Conservation (phyloP, 2,888 invertebrate genomes). For the Adelphocoris suturalis region DNA sequence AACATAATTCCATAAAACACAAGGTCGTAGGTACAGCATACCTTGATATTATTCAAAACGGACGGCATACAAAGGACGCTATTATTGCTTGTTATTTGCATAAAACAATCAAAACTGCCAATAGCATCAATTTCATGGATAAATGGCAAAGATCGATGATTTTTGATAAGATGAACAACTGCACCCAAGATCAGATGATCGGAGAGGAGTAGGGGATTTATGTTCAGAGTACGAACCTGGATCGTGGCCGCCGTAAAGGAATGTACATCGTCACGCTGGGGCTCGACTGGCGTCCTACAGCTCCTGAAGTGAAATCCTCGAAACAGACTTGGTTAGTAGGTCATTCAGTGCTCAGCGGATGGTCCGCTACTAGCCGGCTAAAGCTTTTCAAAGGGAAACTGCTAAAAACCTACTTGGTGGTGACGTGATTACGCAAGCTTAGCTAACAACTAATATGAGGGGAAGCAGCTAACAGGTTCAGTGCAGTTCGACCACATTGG, state of each 20-base stretch:
- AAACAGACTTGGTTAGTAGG: slow-evolving; percentile 48
- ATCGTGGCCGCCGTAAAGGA: slow-evolving; percentile 30
- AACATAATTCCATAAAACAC: too few relatives aligned
- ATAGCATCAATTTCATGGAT: too few relatives aligned
- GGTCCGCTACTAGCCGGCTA: neutral
- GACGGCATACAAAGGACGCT: too few relatives aligned
- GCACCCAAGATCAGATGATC: neutral
- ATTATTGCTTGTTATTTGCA: too few relatives aligned
- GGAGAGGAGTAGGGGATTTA: neutral
- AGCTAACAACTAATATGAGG: neutral
- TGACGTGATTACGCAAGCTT: slow-evolving; percentile 1
- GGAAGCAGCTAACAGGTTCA: neutral
- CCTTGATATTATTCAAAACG: too few relatives aligned
- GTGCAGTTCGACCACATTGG: neutral
- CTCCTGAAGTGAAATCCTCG: slow-evolving; percentile 33
- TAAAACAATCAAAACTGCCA: too few relatives aligned
- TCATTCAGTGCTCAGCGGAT: neutral
- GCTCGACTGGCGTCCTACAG: neutral
- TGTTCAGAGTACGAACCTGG: slow-evolving; percentile 29
- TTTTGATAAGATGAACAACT: too few relatives aligned
- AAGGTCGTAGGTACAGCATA: too few relatives aligned
- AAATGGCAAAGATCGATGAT: too few relatives aligned
- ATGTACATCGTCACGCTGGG: slow-evolving; percentile 45
- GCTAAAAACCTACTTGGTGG: neutral
- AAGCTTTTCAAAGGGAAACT: neutral